These are phyloP conservation scores for Drosophila ambigua DNA, from an alignment of 1,140 invertebrate genomes.

Conservation along the genomic window DNA sequence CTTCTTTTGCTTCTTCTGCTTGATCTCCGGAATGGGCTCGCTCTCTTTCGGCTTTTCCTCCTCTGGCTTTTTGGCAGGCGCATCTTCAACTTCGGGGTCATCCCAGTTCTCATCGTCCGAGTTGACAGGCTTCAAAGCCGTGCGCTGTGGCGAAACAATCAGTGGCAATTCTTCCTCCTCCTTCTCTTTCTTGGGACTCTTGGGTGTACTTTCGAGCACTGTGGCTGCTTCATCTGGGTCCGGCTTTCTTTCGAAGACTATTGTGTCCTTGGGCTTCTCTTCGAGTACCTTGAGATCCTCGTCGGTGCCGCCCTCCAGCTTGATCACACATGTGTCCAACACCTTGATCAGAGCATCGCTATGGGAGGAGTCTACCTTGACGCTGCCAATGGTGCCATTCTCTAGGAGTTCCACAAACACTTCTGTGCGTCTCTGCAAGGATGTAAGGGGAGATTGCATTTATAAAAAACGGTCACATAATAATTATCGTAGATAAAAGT, in stretches of 20 bases:
- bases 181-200: constrained; percentile 54
- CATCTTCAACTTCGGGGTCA: constrained; percentile 76
- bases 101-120: constrained; percentile 84
- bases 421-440: constrained; percentile 89
- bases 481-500: not conserved
- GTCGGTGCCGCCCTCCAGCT: constrained; percentile 98
- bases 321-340: constrained; percentile 98
- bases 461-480: not conserved
- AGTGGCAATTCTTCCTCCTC: constrained; percentile 66
- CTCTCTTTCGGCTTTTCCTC: constrained; percentile 49
- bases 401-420: constrained; percentile 95
- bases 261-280: constrained; percentile 84
- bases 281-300: constrained; percentile 95
- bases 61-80: not conserved
- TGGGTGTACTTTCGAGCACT: constrained; percentile 66
- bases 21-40: constrained; percentile 5
- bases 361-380: constrained; percentile 94
- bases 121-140: constrained; percentile 12
- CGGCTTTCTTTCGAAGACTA: constrained; percentile 46
- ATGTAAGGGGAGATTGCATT: constrained; percentile 6
- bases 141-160: constrained; percentile 55
- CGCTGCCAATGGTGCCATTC: constrained; percentile 89
- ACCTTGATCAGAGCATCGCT: constrained; percentile 94
- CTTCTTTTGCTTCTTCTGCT: constrained; percentile 60
- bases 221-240: constrained; percentile 37